Evolutionary conservation across 1,140 invertebrate genomes (phyloP).

Genomic region (Nephila pilipes): DNA sequence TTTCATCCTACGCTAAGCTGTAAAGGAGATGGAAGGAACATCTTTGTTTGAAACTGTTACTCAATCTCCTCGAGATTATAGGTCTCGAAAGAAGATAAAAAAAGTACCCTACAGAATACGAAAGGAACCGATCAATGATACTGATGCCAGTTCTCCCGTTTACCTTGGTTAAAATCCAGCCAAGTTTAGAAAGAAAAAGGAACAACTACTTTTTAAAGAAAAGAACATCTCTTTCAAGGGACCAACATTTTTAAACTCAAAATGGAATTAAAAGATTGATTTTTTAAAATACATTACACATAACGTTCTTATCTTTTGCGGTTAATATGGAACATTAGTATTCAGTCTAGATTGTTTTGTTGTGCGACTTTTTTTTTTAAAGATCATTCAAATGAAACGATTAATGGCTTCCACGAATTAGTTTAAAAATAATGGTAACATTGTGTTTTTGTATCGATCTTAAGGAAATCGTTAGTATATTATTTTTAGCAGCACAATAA

Average conservation of each 20-base stretch:
- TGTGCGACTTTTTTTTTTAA: not conserved
- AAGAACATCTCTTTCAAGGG: not conserved
- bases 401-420: not conserved
- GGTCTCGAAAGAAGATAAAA: not conserved
- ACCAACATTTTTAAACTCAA: not conserved
- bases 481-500: not conserved
- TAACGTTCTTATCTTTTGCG: not conserved
- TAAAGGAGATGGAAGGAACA: not conserved
- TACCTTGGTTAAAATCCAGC: too few species aligned
- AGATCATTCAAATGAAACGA: not conserved
- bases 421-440: not conserved
- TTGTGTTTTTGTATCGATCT: not conserved
- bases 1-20: not conserved
- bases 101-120: not conserved
- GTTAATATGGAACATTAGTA: not conserved
- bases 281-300: not conserved
- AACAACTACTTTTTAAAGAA: not conserved
- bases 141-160: not conserved
- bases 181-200: not conserved
- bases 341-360: not conserved
- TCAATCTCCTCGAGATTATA: not conserved
- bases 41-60: constrained; percentile 27
- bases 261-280: not conserved
- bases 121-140: not conserved
- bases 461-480: not conserved